phyloP scores from a whole-genome alignment of 2,888 invertebrate genomes.

The Metellina segmentata region DNA sequence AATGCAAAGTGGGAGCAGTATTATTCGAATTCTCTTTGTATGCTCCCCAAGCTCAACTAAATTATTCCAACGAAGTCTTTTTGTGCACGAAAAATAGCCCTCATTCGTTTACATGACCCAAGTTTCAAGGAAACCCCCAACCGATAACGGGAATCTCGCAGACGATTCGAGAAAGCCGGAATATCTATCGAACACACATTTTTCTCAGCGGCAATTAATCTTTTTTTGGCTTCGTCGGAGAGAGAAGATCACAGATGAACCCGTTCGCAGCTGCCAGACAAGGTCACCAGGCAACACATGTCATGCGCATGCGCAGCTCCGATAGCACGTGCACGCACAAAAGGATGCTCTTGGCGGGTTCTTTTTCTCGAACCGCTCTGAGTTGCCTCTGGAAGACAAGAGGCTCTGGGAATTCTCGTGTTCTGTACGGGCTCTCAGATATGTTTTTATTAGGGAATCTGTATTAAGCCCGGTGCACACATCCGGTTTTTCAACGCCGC shows the following conservation, averaged over 20 bases:
- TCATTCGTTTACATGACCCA: too few relatives aligned
- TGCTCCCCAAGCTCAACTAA: too few relatives aligned
- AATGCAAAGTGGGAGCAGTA: too few relatives aligned
- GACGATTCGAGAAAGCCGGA: background rate
- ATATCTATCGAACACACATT: background rate
- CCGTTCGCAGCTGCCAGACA: conserved; percentile 61
- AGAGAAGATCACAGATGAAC: conserved; percentile 50
- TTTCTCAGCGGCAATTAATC: background rate
- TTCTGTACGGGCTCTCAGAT: background rate
- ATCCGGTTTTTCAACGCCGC: too few relatives aligned
- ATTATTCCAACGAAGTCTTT: too few relatives aligned
- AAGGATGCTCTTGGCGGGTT: conserved; percentile 20
- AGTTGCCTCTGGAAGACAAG: background rate
- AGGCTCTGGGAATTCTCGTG: background rate
- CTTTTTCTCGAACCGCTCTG: background rate
- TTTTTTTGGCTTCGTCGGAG: background rate
- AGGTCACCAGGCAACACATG: conserved; percentile 40
- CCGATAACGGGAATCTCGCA: too few relatives aligned
- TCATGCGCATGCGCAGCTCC: background rate
- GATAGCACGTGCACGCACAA: conserved; percentile 36
- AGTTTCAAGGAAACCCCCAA: too few relatives aligned
- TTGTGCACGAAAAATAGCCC: too few relatives aligned
- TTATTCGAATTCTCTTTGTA: too few relatives aligned
- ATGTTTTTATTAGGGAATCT: background rate
- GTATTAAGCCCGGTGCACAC: too few relatives aligned